Conservation (phyloP, 2,888 invertebrate species). For the Oegoconia quadripuncta region DNA sequence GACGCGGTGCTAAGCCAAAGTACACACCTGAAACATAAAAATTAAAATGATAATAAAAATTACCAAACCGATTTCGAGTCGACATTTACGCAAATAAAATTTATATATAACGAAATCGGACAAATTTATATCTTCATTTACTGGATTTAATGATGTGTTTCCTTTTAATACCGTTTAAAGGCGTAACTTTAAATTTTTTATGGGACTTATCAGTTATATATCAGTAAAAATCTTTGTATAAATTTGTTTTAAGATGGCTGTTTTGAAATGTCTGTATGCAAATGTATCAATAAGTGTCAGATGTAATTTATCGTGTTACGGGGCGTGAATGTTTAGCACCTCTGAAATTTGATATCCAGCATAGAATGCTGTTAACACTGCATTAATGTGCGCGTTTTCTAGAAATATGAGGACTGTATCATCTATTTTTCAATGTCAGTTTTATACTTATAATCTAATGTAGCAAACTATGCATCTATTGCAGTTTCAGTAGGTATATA, state of each 20-base stretch:
- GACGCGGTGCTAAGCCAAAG: background rate
- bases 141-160: slow-evolving; percentile 44
- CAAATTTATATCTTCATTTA: slow-evolving; percentile 45
- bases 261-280: slow-evolving; percentile 38
- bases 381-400: slow-evolving; percentile 15
- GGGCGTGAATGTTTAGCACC: slow-evolving; percentile 40
- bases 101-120: slow-evolving; percentile 31
- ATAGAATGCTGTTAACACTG: slow-evolving; percentile 20
- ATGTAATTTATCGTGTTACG: slow-evolving; percentile 36
- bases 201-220: slow-evolving; percentile 40
- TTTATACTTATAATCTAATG: too few species aligned
- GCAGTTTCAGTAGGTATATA: too few species aligned
- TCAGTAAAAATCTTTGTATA: slow-evolving; percentile 35
- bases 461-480: too few species aligned
- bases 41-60: slow-evolving; percentile 23
- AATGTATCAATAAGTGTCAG: slow-evolving; percentile 39
- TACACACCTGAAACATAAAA: slow-evolving; percentile 1
- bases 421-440: background rate
- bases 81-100: slow-evolving; percentile 46
- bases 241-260: slow-evolving; percentile 34
- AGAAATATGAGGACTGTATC: background rate
- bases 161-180: slow-evolving; percentile 35
- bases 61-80: slow-evolving; percentile 15
- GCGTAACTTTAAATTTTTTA: slow-evolving; percentile 39
- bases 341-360: slow-evolving; percentile 40